Percentiles rank a stretch among this genome's conserved stretches.
phyloP scores from a whole-genome alignment of 2,797 vertebrate species.

The Lutjanus argentimaculatus region DNA sequence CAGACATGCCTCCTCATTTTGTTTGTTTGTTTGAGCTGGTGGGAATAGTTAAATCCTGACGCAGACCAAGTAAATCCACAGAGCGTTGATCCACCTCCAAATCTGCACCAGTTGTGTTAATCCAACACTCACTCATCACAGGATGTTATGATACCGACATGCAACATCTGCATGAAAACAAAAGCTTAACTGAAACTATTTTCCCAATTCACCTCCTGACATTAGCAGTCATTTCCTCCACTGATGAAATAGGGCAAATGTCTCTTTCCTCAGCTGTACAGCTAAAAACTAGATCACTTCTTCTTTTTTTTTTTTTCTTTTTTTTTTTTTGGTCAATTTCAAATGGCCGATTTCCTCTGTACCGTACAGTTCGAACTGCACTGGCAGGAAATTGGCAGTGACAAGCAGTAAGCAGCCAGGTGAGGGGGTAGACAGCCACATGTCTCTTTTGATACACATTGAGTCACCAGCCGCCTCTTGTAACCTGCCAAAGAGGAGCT shows the following conservation, averaged over 20 bases:
- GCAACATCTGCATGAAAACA: not conserved
- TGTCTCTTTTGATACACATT: not conserved
- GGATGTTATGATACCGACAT: not conserved
- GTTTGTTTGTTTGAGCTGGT: not conserved
- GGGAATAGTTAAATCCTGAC: not conserved
- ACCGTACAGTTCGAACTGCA: not conserved
- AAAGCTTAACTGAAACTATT: not conserved
- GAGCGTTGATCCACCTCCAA: not conserved
- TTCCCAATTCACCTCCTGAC: too few relatives aligned
- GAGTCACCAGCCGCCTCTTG: not conserved
- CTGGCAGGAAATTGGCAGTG: not conserved
- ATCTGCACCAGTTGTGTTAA: too few relatives aligned
- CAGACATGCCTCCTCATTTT: not conserved
- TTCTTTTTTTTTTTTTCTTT: not conserved
- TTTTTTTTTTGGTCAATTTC: not conserved
- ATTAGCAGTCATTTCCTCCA: not conserved
- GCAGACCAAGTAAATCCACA: not conserved
- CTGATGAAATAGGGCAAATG: not conserved
- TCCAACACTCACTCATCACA: not conserved
- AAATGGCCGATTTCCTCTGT: too few relatives aligned
- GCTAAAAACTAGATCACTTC: not conserved
- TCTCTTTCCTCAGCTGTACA: not conserved
- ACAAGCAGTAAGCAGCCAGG: not conserved
- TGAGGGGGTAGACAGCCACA: constrained; percentile 1
- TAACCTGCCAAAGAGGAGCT: not conserved